Percentiles rank a stretch among this genome's conserved stretches.
Conservation (phyloP, 2,888 invertebrate species). For the Ochlodes sylvanus region DNA sequence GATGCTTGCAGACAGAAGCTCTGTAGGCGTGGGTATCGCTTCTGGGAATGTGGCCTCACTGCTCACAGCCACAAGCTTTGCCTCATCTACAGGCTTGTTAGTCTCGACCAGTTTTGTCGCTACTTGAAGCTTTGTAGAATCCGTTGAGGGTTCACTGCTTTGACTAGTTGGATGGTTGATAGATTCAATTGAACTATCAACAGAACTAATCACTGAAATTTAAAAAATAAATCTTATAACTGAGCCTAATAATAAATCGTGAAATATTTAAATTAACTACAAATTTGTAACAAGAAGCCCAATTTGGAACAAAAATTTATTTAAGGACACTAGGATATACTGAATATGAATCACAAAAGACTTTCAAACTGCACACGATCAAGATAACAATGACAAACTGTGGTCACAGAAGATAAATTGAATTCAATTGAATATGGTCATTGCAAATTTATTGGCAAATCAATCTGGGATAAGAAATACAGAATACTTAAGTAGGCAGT, state of each 20-base stretch:
- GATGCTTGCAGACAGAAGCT: slow-evolving; percentile 73
- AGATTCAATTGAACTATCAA: slow-evolving; percentile 72
- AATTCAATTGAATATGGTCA: slow-evolving; percentile 30
- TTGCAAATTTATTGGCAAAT: slow-evolving; percentile 25
- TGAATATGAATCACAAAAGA: neutral
- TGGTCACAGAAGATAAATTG: slow-evolving; percentile 10
- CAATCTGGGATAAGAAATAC: slow-evolving; percentile 21
- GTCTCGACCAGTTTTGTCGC: slow-evolving; percentile 55
- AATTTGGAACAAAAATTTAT: neutral
- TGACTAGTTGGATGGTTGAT: slow-evolving; percentile 76
- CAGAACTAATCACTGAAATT: slow-evolving; percentile 74
- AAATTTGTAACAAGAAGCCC: neutral
- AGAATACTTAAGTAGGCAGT: neutral
- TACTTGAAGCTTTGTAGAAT: slow-evolving; percentile 53
- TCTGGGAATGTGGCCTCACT: slow-evolving; percentile 56
- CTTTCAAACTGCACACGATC: neutral
- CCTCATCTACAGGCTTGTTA: slow-evolving; percentile 50
- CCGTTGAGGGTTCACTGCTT: slow-evolving; percentile 60
- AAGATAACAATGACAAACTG: neutral
- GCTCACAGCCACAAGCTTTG: slow-evolving; percentile 56
- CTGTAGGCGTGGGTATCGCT: slow-evolving; percentile 63
- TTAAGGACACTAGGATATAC: neutral
- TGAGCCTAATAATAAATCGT: neutral
- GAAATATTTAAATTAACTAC: neutral
- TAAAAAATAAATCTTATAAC: slow-evolving; percentile 24